Conservation (phyloP, 2,797 vertebrate species). For the Euthynnus affinis region DNA sequence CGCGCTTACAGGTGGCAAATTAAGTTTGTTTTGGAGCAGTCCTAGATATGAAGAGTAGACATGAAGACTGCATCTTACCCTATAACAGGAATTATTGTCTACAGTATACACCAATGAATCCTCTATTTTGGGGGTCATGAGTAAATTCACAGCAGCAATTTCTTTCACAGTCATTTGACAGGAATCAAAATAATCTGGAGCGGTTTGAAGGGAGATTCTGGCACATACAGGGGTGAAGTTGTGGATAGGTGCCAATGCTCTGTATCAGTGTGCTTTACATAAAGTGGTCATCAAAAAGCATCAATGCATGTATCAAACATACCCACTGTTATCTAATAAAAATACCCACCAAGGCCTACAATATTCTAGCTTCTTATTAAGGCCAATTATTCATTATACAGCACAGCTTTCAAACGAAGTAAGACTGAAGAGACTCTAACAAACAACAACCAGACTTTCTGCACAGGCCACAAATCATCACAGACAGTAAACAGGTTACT, state of each 20-base stretch:
- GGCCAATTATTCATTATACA: neutral
- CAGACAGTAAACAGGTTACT: neutral
- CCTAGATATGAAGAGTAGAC: conserved; percentile 3
- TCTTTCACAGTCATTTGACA: conserved; percentile 10
- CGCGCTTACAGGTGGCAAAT: conserved; percentile 45
- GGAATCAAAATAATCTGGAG: conserved; percentile 13
- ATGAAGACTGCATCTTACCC: conserved; percentile 4
- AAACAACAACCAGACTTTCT: neutral
- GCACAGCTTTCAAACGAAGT: neutral
- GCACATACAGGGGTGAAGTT: neutral
- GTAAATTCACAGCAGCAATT: neutral
- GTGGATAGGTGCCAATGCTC: neutral
- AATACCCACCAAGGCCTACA: neutral
- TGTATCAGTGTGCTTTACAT: conserved; percentile 19
- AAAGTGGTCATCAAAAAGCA: conserved; percentile 7
- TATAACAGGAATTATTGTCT: neutral
- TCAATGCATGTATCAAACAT: neutral
- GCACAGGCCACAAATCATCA: conserved; percentile 1
- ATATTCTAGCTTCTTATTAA: neutral
- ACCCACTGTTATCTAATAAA: neutral
- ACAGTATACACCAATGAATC: neutral
- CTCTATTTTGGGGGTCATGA: neutral
- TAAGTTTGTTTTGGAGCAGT: conserved; percentile 30
- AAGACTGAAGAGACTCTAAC: neutral
- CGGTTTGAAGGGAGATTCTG: neutral